Evolutionary conservation across 1,140 invertebrate species (phyloP).

Genomic region (Leucophenga varia): DNA sequence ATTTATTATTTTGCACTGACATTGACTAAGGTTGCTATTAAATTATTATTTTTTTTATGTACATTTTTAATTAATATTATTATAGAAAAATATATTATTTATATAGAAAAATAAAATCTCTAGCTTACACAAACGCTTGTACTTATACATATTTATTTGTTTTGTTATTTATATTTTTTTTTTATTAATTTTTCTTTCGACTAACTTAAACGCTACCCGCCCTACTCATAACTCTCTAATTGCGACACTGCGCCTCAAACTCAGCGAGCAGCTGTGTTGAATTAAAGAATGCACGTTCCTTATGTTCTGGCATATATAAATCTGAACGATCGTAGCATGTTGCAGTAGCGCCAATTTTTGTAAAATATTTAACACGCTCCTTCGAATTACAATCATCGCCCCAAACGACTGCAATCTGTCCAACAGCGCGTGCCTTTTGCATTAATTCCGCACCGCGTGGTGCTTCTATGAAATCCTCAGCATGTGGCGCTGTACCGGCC

Average conservation of each 20-base stretch:
- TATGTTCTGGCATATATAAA: conserved; percentile 39
- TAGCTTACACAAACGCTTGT: no score
- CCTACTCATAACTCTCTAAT: conserved; percentile 18
- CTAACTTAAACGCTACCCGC: conserved; percentile 30
- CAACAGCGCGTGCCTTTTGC: conserved; percentile 69
- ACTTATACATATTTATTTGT: no score
- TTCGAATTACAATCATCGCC: conserved; percentile 91
- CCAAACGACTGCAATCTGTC: conserved; percentile 90
- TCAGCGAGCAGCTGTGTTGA: conserved; percentile 37
- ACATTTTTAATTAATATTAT: neutral
- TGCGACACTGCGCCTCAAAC: conserved; percentile 42
- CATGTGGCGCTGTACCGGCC: conserved; percentile 86
- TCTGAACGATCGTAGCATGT: conserved; percentile 92
- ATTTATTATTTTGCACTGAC: no score
- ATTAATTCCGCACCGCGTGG: conserved; percentile 71
- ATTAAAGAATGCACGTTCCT: conserved; percentile 46
- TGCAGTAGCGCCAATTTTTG: conserved; percentile 83
- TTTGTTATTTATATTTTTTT: no score
- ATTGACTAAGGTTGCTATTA: neutral
- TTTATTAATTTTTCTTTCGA: conserved; percentile 6
- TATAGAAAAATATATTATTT: no score
- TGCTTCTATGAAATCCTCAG: conserved; percentile 83
- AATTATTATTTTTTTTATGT: neutral
- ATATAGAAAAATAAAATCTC: no score
- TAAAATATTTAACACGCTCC: conserved; percentile 79